These are phyloP conservation scores for Apamea crenata DNA, from an alignment of 2,888 invertebrate species.

Conservation along the genomic window DNA sequence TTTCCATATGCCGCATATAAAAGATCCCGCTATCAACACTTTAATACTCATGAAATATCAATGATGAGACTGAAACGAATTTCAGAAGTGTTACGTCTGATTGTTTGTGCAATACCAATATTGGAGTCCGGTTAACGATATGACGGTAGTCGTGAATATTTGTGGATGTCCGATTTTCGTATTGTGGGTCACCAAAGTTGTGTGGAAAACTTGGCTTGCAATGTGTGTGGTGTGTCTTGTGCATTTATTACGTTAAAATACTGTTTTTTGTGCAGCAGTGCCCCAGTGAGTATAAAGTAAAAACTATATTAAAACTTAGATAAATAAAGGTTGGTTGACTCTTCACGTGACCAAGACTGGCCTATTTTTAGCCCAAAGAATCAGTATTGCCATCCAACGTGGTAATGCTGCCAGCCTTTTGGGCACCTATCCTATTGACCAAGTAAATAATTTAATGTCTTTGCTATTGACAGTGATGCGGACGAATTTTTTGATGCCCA, in stretches of 20 bases:
- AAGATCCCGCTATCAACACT: conserved; percentile 1
- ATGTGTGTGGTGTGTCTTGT: background rate
- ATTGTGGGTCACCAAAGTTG: background rate
- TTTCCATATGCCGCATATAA: conserved; percentile 25
- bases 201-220: background rate
- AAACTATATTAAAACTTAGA: no score
- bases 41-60: conserved; percentile 50
- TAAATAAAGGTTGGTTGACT: no score
- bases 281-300: no score
- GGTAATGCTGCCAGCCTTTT: no score
- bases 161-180: background rate
- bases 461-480: no score
- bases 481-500: no score
- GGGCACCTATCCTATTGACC: no score
- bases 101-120: conserved; percentile 41
- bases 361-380: no score
- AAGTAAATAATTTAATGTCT: no score
- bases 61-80: conserved; percentile 15
- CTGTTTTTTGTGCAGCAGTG: background rate
- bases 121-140: conserved; percentile 24
- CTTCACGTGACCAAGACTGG: no score
- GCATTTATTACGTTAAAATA: background rate
- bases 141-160: conserved; percentile 9
- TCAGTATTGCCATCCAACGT: no score
- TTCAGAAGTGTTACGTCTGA: conserved; percentile 29